phyloP scores from a whole-genome alignment of 2,888 invertebrate species.

The Limnephilus marmoratus region DNA sequence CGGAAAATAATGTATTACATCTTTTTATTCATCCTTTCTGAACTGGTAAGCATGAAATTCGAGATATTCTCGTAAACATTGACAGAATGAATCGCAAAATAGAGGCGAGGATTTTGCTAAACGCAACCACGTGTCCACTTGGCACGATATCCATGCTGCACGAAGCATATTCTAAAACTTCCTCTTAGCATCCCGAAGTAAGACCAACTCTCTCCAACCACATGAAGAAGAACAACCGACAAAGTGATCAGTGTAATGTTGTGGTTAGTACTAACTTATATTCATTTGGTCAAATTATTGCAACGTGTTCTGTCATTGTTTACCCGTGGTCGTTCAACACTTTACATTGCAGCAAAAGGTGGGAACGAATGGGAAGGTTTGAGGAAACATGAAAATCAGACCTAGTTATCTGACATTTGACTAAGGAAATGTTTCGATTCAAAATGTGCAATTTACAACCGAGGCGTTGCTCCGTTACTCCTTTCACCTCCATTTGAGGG shows the following conservation, averaged over 20 bases:
- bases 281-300: neutral
- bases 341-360: neutral
- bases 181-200: neutral
- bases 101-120: neutral
- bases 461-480: neutral
- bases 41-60: neutral
- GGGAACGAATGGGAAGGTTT: neutral
- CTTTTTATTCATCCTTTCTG: neutral
- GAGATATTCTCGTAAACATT: neutral
- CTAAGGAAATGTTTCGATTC: neutral
- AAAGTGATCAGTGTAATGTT: neutral
- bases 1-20: neutral
- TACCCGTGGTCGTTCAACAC: neutral
- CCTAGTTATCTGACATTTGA: neutral
- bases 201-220: neutral
- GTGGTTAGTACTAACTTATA: too few species aligned
- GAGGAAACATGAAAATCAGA: neutral
- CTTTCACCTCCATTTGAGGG: neutral
- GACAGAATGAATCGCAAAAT: neutral
- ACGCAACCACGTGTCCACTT: neutral
- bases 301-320: neutral
- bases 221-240: neutral
- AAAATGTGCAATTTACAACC: neutral
- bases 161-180: neutral
- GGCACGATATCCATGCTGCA: neutral